Evolutionary conservation across 2,797 vertebrate genomes (phyloP), one percentile per base, ranked within the genome.

Genomic region (Corythornis leucogaster): DNA sequence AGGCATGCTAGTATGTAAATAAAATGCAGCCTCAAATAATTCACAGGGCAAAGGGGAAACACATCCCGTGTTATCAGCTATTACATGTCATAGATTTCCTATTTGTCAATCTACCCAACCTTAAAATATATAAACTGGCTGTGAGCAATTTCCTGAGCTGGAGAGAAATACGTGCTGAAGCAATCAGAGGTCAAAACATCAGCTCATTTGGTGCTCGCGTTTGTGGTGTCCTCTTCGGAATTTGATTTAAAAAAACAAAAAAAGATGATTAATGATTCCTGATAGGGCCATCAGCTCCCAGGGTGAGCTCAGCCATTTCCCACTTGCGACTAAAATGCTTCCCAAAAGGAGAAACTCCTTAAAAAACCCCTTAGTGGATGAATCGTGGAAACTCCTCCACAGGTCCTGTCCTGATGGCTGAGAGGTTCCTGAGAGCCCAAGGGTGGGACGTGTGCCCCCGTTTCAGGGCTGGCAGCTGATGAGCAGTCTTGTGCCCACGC

Each of bases 131-230:
- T 18, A 57, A 73, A 63, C 86, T 91, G 92, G 33, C 81, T 26
- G 66, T 68, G 87, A 93, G 77, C 85, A 74, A 80, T 85, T 85
- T 92, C 94, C 90, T 91, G 68, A 79, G 73, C 19, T 4, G 6
- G 46, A 18, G 59, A 4, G 25, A 48, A 43, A 69, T 18, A n/a
- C 17, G 55, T 26, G 79, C 63, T 5, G 38, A 13, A 30, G 78
- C 24, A 12, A 6, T 4, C 2, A 43, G 85, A 84, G 87, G 79
- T 64, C 66, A 33, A 12, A 6, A 21, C 4, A 42, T 81, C 67
- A 31, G 70, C 53, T 35, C 7, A 2, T 15, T 11, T 4, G 21
- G 61, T 57, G n/a, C 40, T 79, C 11, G 7, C 2, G 2, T 28
- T 26, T n/a, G 55, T 35, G 38, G 24, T 1, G 4, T 67, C 78